Evolutionary conservation across 1,140 invertebrate species (phyloP), one percentile per base, ranked within the genome.

Genomic region (Ruditapes philippinarum): DNA sequence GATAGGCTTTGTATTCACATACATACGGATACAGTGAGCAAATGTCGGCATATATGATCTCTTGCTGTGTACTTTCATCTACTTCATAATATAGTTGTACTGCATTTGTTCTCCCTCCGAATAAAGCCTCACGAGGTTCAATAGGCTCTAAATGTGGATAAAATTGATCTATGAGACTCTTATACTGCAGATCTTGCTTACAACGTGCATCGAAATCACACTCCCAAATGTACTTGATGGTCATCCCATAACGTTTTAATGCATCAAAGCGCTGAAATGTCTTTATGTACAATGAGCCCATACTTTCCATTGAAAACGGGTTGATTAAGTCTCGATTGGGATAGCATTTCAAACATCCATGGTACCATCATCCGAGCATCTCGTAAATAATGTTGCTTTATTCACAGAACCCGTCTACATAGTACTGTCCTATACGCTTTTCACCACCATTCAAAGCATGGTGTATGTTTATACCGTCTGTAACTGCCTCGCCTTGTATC

Each of bases 41-140:
- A 22, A 57, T 57, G 19, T 57, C 62, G 4, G 49, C 76, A 51
- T 79, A 79, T 31, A 54, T 79, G 76, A 79, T 79, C 25, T 79
- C 22, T 33, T 79, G 42, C 3, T 36, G 4, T 2, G 4, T 9
- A 19, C 17, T 76, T 36, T 42, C 28, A 45, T 78, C 74, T 2
- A 54, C 76, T 54, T 79, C 76, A 79, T 45, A 25, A 25, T 79
- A 54, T 22, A 79, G 42, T 22, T 31, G 38, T 11, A 51, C 49
- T 9, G 49, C 49, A 79, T 54, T 79, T 42, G 76, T 79, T n/a
- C 5, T 42, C 22, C 76, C 42, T 54, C 73, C 73, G 25, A 42
- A 76, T 25, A 76, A n/a, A 17, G 73, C 73, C 22, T 76, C 73
- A 7, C 73, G 3, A 25, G 73, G 36, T n/a, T 28, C 11, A 42